Evolutionary conservation across 2,888 invertebrate species (phyloP).

Genomic region (Chloroclystis v-ata): DNA sequence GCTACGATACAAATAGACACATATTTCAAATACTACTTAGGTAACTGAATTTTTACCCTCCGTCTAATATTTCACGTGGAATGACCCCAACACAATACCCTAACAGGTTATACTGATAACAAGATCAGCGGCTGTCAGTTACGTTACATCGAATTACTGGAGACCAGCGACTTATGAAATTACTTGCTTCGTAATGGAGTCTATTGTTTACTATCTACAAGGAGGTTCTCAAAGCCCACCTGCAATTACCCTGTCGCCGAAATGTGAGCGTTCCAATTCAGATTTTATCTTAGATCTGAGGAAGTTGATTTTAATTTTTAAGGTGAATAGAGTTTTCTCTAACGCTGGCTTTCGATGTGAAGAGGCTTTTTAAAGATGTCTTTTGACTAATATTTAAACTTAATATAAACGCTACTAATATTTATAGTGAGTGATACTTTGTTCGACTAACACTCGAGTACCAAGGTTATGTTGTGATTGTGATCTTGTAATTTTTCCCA

Average conservation of each 20-base stretch:
- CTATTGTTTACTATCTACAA: conserved; percentile 31
- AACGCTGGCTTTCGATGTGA: too few species aligned
- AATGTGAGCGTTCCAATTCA: conserved; percentile 20
- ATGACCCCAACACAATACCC: conserved; percentile 8
- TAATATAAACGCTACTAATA: too few species aligned
- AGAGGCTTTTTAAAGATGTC: too few species aligned
- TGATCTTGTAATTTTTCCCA: too few species aligned
- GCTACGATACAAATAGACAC: too few species aligned
- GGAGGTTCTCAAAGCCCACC: conserved; percentile 31
- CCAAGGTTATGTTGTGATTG: too few species aligned
- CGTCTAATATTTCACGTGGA: neutral
- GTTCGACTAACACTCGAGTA: too few species aligned
- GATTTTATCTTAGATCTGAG: conserved; percentile 26
- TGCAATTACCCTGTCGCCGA: conserved; percentile 19
- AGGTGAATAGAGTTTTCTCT: neutral
- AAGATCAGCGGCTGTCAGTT: conserved; percentile 30
- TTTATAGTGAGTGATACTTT: too few species aligned
- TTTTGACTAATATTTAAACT: too few species aligned
- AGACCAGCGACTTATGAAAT: conserved; percentile 45
- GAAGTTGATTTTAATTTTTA: conserved; percentile 5
- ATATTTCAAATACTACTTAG: too few species aligned
- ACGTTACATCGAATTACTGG: conserved; percentile 38
- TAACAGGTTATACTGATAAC: conserved; percentile 10
- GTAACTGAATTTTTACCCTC: neutral
- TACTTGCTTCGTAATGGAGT: conserved; percentile 38